phyloP scores from a whole-genome alignment of 2,888 invertebrate genomes.

The Congeria kusceri region DNA sequence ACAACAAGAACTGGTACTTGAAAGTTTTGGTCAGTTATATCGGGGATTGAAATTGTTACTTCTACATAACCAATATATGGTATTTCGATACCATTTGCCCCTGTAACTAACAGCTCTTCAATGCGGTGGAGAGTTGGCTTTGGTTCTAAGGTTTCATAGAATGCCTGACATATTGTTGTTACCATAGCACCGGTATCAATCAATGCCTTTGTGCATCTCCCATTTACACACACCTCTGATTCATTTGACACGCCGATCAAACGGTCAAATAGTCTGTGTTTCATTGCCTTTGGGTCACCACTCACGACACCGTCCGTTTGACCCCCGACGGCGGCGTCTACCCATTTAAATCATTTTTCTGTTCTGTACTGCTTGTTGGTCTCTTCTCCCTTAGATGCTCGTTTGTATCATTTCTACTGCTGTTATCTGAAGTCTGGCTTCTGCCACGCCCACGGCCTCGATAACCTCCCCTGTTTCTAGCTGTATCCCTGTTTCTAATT shows the following conservation, averaged over 20 bases:
- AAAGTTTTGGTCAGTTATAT: neutral
- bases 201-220: neutral
- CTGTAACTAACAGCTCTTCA: neutral
- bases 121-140: neutral
- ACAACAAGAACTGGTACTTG: conserved; percentile 5
- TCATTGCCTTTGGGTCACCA: neutral
- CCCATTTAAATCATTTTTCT: neutral
- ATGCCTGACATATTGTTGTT: neutral
- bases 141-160: neutral
- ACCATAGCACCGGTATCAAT: conserved; percentile 2
- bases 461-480: neutral
- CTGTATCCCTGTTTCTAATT: neutral
- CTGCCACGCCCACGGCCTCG: neutral
- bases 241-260: neutral
- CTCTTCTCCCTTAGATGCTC: neutral
- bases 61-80: conserved; percentile 5
- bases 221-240: neutral
- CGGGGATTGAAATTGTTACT: neutral
- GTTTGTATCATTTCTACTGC: neutral
- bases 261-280: neutral
- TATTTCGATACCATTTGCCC: conserved; percentile 9
- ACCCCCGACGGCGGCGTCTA: neutral
- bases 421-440: neutral
- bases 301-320: neutral
- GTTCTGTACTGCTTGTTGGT: neutral